Evolutionary conservation across 2,888 invertebrate species (phyloP).

Genomic region (Microplitis manilae): DNA sequence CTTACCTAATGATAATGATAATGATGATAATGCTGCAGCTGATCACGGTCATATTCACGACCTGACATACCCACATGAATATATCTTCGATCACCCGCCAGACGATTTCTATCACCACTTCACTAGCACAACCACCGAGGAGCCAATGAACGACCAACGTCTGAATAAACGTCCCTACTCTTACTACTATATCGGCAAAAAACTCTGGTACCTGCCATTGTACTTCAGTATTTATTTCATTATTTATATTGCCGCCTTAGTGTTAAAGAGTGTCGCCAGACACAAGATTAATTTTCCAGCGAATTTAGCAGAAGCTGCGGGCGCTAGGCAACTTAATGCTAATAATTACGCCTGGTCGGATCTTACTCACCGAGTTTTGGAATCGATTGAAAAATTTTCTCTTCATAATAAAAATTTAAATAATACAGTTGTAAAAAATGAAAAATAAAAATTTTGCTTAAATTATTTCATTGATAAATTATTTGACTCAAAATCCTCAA

Average conservation of each 20-base stretch:
- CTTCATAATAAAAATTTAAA: background rate
- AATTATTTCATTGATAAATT: too few relatives aligned
- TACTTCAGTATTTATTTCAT: conserved; percentile 81
- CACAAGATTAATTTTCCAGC: conserved; percentile 77
- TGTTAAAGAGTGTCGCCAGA: conserved; percentile 81
- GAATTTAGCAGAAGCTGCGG: conserved; percentile 59
- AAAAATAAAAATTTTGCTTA: too few relatives aligned
- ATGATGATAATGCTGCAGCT: background rate
- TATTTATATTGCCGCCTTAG: conserved; percentile 80
- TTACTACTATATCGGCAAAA: conserved; percentile 83
- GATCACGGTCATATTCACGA: conserved; percentile 71
- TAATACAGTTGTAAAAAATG: background rate
- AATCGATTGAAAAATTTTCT: conserved; percentile 55
- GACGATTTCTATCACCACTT: conserved; percentile 71
- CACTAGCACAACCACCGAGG: conserved; percentile 68
- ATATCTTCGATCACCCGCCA: conserved; percentile 66
- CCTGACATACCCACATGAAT: conserved; percentile 62
- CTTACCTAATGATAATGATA: conserved; percentile 59
- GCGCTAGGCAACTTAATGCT: conserved; percentile 41
- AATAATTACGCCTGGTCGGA: conserved; percentile 54
- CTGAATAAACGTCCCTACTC: conserved; percentile 74
- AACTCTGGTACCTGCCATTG: conserved; percentile 82
- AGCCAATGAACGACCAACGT: conserved; percentile 66
- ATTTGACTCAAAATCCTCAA: too few relatives aligned
- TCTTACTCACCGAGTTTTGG: conserved; percentile 54